Evolutionary conservation across 2,113 vertebrate genomes (phyloP), one percentile per base, ranked within the genome.

Genomic region (Ceuthmochares aereus): DNA sequence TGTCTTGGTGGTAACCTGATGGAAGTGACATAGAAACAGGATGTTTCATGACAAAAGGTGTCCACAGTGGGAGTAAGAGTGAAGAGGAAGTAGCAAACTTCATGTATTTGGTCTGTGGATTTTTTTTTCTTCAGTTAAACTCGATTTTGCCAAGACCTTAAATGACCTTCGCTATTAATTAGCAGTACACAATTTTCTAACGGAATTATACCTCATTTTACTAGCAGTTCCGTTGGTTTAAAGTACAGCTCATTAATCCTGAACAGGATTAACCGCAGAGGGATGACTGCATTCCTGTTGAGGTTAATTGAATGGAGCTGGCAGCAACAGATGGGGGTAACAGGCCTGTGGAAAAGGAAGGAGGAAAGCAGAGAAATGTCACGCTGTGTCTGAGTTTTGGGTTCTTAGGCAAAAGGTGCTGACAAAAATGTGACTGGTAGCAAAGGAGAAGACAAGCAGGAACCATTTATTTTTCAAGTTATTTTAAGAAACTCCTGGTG

Each of bases 171-270:
- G 80, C 86, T 68, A 78, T 91, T 95, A 97, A 94, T 96, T 96
- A 96, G 68, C 59, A 64, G 51, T 60, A 81, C 60, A 93, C 12
- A 70, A 43, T 84, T 95, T 98, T 96, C 81, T 94, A 84, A 96
- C 29, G 22, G 80, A 96, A 96, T 96, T 12, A 68, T 80, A 95
- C 91, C 64, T 86, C 69, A 34, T 79, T 93, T 67, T 89, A 70
- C 40, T 40, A 62, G 62, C 52, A 83, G 59, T 74, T 95, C n/a
- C 52, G 67, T 91, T 73, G 51, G 37, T 96, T 96, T 81, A 89
- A 91, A 91, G 74, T 36, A 91, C 63, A 95, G 58, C 92, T 97
- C 82, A 94, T 96, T 83, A 73, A 91, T 88, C 77, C 51, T 76
- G 76, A 95, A 84, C 52, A 77, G 87, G 94, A 90, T 96, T 95